These are phyloP conservation scores for Bugulina stolonifera DNA, from an alignment of 2,888 invertebrate genomes.

Conservation along the genomic window DNA sequence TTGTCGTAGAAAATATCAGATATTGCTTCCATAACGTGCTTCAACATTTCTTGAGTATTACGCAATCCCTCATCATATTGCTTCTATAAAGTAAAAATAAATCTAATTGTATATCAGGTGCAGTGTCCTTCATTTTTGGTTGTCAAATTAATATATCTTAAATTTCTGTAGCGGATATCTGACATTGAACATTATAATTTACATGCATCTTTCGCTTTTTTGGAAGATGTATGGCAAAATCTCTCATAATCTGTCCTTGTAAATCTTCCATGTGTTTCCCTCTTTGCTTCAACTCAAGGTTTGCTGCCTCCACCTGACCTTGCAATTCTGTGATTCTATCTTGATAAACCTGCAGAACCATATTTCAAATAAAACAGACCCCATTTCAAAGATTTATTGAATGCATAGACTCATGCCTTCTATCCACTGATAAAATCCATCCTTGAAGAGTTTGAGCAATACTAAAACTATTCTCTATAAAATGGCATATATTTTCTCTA, in stretches of 20 bases:
- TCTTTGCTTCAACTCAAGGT: not conserved
- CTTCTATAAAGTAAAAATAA: not conserved
- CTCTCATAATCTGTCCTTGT: not conserved
- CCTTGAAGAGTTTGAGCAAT: no score
- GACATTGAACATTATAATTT: not conserved
- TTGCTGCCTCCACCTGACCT: not conserved
- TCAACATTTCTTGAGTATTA: not conserved
- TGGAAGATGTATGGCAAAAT: not conserved
- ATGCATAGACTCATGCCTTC: no score
- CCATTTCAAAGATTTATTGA: no score
- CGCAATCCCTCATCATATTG: not conserved
- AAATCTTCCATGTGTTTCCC: not conserved
- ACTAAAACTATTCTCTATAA: no score
- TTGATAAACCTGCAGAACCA: not conserved
- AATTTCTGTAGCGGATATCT: no score
- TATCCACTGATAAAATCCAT: no score
- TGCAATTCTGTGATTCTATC: not conserved
- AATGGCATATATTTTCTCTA: no score
- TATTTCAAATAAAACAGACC: no score
- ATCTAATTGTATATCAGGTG: no score
- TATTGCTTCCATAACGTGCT: not conserved
- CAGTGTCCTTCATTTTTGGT: no score
- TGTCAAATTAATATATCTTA: no score
- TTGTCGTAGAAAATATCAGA: not conserved
- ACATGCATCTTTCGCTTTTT: not conserved